A percentile compares a stretch with the other conserved stretches of the same genome.
Conservation (phyloP, 1,140 invertebrate genomes). For the Ectropis grisescens region DNA sequence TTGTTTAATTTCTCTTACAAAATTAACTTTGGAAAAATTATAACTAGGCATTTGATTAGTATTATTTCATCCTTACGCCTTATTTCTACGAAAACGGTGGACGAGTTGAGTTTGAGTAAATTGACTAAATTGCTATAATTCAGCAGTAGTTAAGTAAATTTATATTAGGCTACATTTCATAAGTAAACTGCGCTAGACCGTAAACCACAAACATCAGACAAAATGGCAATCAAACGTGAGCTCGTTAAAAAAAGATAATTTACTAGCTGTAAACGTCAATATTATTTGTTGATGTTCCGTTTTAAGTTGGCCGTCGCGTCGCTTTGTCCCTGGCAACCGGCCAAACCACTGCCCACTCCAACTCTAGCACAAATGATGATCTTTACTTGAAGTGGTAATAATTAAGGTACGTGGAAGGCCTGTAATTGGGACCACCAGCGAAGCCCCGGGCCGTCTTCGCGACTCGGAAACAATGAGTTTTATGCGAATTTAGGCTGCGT, state of each 20-base stretch:
- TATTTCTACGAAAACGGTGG: too few relatives aligned
- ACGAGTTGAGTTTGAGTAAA: too few relatives aligned
- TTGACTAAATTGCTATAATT: too few relatives aligned
- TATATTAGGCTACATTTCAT: too few relatives aligned
- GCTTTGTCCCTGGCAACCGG: constrained; percentile 6
- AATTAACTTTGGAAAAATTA: too few relatives aligned
- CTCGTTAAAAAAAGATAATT: neutral
- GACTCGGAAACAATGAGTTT: constrained; percentile 22
- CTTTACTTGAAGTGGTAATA: constrained; percentile 22
- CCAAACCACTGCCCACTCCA: too few relatives aligned
- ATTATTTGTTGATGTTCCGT: neutral
- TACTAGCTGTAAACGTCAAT: neutral
- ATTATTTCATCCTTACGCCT: too few relatives aligned
- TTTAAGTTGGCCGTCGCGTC: constrained; percentile 1
- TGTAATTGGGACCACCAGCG: constrained; percentile 40
- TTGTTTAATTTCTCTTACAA: too few relatives aligned
- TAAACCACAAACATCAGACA: neutral
- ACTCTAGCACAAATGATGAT: constrained; percentile 9
- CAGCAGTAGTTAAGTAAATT: too few relatives aligned
- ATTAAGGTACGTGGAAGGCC: constrained; percentile 15
- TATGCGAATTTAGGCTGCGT: constrained; percentile 24
- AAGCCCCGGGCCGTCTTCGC: constrained; percentile 14
- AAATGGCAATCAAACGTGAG: neutral
- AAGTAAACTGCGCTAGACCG: too few relatives aligned
- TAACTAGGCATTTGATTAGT: too few relatives aligned